Evolutionary conservation across 1,140 invertebrate genomes (phyloP).

Genomic region (Micrasema minimum): DNA sequence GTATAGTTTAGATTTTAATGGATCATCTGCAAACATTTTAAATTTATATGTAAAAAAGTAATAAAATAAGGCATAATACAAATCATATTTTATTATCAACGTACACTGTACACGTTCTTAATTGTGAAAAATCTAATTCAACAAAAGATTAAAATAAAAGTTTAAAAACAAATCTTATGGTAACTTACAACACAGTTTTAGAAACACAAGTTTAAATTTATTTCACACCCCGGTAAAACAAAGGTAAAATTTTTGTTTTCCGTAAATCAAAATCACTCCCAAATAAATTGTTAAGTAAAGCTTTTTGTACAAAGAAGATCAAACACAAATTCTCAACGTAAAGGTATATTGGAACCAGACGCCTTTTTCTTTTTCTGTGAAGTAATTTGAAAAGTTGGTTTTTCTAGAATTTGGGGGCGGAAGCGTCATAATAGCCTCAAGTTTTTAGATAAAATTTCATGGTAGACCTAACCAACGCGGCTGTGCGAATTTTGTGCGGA

Average conservation of each 20-base stretch:
- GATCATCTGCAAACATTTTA: no score
- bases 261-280: slow-evolving; percentile 11
- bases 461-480: slow-evolving; percentile 17
- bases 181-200: no score
- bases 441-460: slow-evolving; percentile 41
- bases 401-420: background rate
- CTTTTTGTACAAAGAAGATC: slow-evolving; percentile 9
- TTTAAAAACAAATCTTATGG: no score
- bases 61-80: no score
- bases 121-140: no score
- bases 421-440: slow-evolving; percentile 32
- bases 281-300: slow-evolving; percentile 13
- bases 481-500: slow-evolving; percentile 16
- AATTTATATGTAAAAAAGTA: no score
- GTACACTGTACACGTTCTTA: no score
- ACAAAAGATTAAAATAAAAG: no score
- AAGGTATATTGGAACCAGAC: slow-evolving; percentile 16
- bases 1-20: background rate
- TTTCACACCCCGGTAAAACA: no score
- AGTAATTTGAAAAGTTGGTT: slow-evolving; percentile 28
- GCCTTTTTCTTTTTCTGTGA: slow-evolving; percentile 1
- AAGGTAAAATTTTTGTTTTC: slow-evolving; percentile 7
- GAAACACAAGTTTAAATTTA: no score
- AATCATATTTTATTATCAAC: no score
- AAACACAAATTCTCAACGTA: slow-evolving; percentile 20